These are phyloP conservation scores for Ips typographus DNA, from an alignment of 1,140 invertebrate genomes.

Conservation along the genomic window DNA sequence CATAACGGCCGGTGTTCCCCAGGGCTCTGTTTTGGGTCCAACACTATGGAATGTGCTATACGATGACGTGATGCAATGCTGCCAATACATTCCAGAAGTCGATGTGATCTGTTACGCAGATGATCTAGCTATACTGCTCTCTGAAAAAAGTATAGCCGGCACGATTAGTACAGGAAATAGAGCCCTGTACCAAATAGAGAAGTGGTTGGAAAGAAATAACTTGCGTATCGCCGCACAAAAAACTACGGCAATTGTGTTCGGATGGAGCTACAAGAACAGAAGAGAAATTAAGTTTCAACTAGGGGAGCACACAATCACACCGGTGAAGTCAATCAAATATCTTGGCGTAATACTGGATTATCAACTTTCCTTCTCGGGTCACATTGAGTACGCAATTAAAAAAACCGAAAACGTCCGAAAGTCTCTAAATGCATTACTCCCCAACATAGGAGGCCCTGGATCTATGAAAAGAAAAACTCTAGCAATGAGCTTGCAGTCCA, in stretches of 20 bases:
- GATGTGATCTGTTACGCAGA: conserved; percentile 43
- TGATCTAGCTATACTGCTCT: conserved; percentile 32
- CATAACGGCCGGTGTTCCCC: conserved; percentile 34
- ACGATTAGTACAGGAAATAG: no score
- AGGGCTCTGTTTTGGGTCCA: conserved; percentile 46
- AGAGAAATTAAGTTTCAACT: background rate
- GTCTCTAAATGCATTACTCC: conserved; percentile 18
- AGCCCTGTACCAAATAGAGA: conserved; percentile 20
- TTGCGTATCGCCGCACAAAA: background rate
- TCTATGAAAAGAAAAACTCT: no score
- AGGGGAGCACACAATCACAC: no score
- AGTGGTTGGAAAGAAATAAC: background rate
- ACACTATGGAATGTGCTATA: conserved; percentile 47
- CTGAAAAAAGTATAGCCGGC: no score
- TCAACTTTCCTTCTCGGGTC: background rate
- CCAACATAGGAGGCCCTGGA: conserved; percentile 4
- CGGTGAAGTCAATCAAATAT: background rate
- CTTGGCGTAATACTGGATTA: background rate
- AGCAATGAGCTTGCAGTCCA: no score
- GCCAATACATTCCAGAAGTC: conserved; percentile 35
- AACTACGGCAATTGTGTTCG: background rate
- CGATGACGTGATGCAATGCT: conserved; percentile 37
- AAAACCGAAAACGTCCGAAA: background rate
- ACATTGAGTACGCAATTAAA: background rate
- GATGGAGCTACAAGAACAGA: background rate